phyloP scores from a whole-genome alignment of 1,140 invertebrate genomes.

The Drosophila littoralis region DNA sequence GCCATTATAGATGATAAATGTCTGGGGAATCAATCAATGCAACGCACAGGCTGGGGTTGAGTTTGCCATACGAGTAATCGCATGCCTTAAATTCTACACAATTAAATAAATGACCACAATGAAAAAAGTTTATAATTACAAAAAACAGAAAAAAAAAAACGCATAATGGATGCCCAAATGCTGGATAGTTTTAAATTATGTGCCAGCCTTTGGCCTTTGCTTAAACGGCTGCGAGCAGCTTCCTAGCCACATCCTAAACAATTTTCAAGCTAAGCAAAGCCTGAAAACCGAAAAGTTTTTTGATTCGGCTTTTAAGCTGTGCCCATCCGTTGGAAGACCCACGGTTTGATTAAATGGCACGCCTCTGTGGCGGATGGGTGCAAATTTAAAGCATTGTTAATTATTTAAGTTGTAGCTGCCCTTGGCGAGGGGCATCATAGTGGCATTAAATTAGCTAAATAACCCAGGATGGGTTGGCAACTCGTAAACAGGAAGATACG shows the following conservation, averaged over 20 bases:
- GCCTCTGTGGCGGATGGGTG: conserved; percentile 1
- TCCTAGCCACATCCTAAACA: not conserved
- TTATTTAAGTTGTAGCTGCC: conserved; percentile 62
- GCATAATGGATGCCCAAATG: too few species aligned
- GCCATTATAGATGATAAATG: conserved; percentile 11
- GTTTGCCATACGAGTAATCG: not conserved
- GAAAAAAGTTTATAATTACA: not conserved
- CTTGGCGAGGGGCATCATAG: conserved; percentile 10
- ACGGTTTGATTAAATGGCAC: conserved; percentile 34
- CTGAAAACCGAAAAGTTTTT: conserved; percentile 18
- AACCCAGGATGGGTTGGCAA: conserved; percentile 17
- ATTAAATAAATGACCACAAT: not conserved
- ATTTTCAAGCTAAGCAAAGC: not conserved
- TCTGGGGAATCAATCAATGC: conserved; percentile 33
- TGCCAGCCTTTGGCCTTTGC: not conserved
- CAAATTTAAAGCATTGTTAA: conserved; percentile 69
- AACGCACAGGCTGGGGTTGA: too few species aligned
- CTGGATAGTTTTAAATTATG: too few species aligned
- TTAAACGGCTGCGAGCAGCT: not conserved
- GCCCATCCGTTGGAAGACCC: not conserved
- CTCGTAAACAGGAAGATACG: conserved; percentile 31
- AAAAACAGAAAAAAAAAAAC: too few species aligned
- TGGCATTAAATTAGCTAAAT: conserved; percentile 52
- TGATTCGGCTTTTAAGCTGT: not conserved
- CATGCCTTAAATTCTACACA: not conserved